Percentiles rank a stretch among this genome's conserved stretches.
phyloP scores from a whole-genome alignment of 2,113 vertebrate species.

The Ceyx cyanopectus region DNA sequence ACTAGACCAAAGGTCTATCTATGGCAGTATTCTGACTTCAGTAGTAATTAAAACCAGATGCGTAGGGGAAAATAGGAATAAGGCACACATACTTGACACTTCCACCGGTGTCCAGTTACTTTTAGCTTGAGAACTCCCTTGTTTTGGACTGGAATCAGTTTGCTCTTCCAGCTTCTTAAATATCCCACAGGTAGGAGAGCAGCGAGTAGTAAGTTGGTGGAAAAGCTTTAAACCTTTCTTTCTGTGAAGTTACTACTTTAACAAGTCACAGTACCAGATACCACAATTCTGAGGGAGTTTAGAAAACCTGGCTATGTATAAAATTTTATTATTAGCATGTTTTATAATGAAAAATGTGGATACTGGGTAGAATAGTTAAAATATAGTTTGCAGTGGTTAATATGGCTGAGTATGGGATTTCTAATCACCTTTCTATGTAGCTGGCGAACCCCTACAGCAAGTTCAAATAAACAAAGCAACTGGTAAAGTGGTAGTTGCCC shows the following conservation, averaged over 20 bases:
- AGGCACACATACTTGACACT: neutral
- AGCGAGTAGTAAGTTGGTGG: neutral
- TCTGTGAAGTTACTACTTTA: neutral
- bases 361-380: neutral
- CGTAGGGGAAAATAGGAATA: neutral
- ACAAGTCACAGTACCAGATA: neutral
- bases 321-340: neutral
- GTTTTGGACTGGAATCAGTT: neutral
- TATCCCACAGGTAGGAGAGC: neutral
- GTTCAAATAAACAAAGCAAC: conserved; percentile 25
- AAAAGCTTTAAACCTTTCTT: neutral
- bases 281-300: neutral
- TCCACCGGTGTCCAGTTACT: neutral
- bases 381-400: neutral
- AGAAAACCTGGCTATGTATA: neutral
- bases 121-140: neutral
- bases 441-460: neutral
- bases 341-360: neutral
- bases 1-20: neutral
- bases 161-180: neutral
- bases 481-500: neutral
- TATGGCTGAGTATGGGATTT: neutral
- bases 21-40: neutral
- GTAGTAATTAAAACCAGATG: neutral
- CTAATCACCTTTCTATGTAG: neutral